Percentiles rank a stretch among this genome's conserved stretches.
These are phyloP conservation scores for Patella vulgata DNA, from an alignment of 1,140 invertebrate species.

Conservation along the genomic window DNA sequence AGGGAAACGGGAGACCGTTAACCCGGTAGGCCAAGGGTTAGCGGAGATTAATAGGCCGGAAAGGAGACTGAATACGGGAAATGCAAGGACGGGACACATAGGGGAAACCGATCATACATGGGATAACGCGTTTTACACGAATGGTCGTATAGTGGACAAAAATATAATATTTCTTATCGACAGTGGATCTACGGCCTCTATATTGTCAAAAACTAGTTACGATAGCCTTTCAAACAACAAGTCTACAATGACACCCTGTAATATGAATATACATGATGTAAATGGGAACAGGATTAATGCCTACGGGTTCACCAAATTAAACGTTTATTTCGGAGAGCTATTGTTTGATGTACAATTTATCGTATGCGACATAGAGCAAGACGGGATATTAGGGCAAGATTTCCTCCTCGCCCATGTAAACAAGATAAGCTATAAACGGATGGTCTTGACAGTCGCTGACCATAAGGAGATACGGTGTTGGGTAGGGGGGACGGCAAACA, in stretches of 20 bases:
- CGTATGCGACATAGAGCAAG: constrained; percentile 11
- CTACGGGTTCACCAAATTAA: not conserved
- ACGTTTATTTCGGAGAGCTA: not conserved
- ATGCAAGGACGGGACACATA: not conserved
- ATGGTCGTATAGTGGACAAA: not conserved
- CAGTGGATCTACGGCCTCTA: constrained; percentile 17
- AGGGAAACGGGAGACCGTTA: too few relatives aligned
- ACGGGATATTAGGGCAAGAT: constrained; percentile 19
- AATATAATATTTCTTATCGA: constrained; percentile 6
- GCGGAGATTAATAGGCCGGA: constrained; percentile 11
- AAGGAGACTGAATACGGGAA: not conserved
- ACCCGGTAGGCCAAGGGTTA: constrained; percentile 9
- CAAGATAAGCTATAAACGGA: constrained; percentile 20
- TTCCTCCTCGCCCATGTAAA: constrained; percentile 18
- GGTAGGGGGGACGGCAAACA: constrained; percentile 21
- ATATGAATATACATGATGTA: not conserved
- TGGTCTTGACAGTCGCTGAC: not conserved
- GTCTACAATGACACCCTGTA: not conserved
- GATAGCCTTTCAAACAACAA: not conserved
- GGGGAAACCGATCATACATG: not conserved
- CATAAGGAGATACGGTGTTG: not conserved
- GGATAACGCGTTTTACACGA: constrained; percentile 20
- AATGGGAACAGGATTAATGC: not conserved
- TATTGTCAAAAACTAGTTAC: too few relatives aligned
- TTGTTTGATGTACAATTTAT: not conserved